Conservation (phyloP, 2,888 invertebrate species). For the Pyrgus malvae region DNA sequence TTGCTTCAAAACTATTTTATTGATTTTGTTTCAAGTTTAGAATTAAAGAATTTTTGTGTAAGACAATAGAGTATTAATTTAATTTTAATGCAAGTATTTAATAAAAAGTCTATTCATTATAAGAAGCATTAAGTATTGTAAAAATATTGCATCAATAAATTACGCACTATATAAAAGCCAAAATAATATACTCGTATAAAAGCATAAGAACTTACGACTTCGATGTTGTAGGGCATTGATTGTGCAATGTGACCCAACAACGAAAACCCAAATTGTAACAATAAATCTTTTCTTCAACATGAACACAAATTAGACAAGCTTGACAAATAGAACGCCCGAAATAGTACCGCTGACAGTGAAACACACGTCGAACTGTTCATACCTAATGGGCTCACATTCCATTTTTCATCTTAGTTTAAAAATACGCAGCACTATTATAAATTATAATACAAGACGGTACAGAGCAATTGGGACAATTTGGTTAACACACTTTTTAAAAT, state of each 20-base stretch:
- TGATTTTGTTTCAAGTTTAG: no score
- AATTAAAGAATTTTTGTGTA: no score
- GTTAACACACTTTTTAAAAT: background rate
- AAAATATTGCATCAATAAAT: no score
- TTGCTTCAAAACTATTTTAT: background rate
- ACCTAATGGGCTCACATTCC: constrained; percentile 61
- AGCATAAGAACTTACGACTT: background rate
- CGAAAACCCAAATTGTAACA: constrained; percentile 41
- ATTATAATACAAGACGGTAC: background rate
- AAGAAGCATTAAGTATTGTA: no score
- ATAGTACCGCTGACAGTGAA: constrained; percentile 73
- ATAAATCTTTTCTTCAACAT: constrained; percentile 70
- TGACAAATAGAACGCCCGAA: constrained; percentile 73
- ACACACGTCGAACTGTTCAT: constrained; percentile 69
- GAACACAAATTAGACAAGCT: constrained; percentile 75
- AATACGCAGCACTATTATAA: constrained; percentile 45
- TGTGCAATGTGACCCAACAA: constrained; percentile 22
- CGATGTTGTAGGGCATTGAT: background rate
- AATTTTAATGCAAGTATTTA: no score
- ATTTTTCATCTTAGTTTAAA: constrained; percentile 77
- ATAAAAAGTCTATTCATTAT: no score
- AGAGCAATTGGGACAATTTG: background rate
- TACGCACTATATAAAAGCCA: no score
- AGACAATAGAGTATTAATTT: no score
- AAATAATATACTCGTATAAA: no score